Evolutionary conservation across 2,113 vertebrate genomes (phyloP).

Genomic region (Maccullochella peelii): DNA sequence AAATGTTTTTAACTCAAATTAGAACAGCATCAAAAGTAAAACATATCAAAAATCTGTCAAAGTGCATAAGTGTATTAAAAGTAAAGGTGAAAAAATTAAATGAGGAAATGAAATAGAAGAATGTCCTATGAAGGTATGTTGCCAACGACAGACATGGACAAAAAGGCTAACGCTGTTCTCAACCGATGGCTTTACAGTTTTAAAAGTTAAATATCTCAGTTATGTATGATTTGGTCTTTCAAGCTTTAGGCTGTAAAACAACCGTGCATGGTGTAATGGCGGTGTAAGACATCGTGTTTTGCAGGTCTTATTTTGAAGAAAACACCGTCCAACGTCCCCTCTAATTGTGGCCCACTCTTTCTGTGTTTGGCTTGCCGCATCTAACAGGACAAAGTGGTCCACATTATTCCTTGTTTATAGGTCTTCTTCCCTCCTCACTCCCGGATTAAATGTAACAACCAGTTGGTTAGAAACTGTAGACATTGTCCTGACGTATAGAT

Average conservation of each 20-base stretch:
- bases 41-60: background rate
- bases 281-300: background rate
- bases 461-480: background rate
- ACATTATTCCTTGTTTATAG: slow-evolving; percentile 9
- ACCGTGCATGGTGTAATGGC: background rate
- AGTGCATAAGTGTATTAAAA: background rate
- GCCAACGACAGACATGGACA: background rate
- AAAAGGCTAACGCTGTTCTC: background rate
- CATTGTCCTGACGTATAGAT: background rate
- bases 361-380: background rate
- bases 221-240: background rate
- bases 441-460: background rate
- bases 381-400: slow-evolving; percentile 17
- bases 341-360: background rate
- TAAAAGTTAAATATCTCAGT: background rate
- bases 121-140: background rate
- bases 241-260: background rate
- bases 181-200: background rate
- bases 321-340: slow-evolving; percentile 9
- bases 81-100: background rate
- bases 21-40: too few relatives aligned
- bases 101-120: too few relatives aligned
- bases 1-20: too few relatives aligned
- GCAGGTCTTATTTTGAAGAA: slow-evolving; percentile 49
- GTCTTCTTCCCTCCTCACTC: background rate